Percentiles rank a stretch among this genome's conserved stretches.
phyloP scores from a whole-genome alignment of 2,797 vertebrate genomes.

The Sus cebifrons region DNA sequence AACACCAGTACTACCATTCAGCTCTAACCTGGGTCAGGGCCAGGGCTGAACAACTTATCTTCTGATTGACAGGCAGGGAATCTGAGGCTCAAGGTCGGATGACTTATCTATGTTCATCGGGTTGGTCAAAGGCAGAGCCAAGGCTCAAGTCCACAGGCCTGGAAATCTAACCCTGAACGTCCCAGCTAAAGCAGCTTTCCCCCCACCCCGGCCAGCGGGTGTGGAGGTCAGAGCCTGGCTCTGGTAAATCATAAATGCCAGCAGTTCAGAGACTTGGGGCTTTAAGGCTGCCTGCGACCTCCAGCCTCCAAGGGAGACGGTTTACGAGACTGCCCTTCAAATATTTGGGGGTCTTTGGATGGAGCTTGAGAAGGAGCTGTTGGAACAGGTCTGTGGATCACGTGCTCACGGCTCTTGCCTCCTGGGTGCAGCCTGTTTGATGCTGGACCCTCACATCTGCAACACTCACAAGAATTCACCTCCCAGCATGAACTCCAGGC shows the following conservation, averaged over 20 bases:
- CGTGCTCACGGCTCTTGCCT: background rate
- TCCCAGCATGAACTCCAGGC: background rate
- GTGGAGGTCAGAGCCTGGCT: background rate
- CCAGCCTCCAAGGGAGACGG: background rate
- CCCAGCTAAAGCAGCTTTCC: background rate
- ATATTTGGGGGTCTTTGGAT: background rate
- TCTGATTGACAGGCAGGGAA: background rate
- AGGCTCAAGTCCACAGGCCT: background rate
- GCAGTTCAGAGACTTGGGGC: background rate
- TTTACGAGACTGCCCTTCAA: background rate
- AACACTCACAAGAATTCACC: background rate
- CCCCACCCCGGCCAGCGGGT: background rate
- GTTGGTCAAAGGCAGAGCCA: too few species aligned
- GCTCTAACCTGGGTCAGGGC: background rate
- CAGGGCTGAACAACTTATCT: background rate
- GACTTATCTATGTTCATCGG: background rate
- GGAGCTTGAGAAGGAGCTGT: fast-evolving
- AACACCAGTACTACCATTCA: background rate
- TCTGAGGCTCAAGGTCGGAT: background rate
- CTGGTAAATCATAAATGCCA: background rate
- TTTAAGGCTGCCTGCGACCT: background rate
- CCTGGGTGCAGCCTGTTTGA: background rate
- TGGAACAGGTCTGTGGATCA: background rate
- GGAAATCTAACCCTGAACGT: background rate
- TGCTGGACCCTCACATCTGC: background rate